Evolutionary conservation across 2,888 invertebrate species (phyloP), one percentile per base, ranked within the genome.

Genomic region (Eulithis prunata): DNA sequence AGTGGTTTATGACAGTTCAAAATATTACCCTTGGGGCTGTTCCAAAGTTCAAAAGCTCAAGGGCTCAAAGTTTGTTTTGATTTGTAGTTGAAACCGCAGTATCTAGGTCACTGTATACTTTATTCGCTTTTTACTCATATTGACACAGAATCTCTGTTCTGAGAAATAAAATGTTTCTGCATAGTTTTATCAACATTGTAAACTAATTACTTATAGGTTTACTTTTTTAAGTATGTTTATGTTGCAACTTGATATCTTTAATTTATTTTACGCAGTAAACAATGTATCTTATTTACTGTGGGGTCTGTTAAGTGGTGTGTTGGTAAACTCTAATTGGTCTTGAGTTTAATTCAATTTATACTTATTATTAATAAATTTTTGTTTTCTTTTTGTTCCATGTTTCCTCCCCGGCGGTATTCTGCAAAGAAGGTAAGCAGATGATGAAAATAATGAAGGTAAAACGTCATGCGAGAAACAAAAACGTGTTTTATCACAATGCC

Each of bases 321-420:
- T 41, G 38, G 38, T 38, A 38, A 7, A 38, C 10, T 41, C 8
- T 8, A 41, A 45, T 45, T 45, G 10, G 10, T n/a, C 21, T 21
- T 47, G n/a, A 13, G 36, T 10, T 47, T 36, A 36, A 57, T 21
- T 5, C 1, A 38, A 47, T 52, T 63, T 46, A 3, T n/a, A 13
- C 13, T 8, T 11, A 21, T 3, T 49, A 10, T 13, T 66, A 41
- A 57, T 58, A 46, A 12, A 66, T 14, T 61, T 57, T 41, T 41
- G 28, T 57, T 65, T 65, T 62, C 43, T 65, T 41, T 68, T 65
- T 68, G 68, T 68, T 68, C 12, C 68, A 68, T 65, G 62, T 68
- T 38, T 10, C 13, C 46, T 53, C 49, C 58, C 62, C 14, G 61
- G 54, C 41, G 59, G 58, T 65, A 54, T 68, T 68, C 68, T 61